These are phyloP conservation scores for Glossophaga mutica DNA, from an alignment of 2,797 vertebrate species.

Conservation along the genomic window DNA sequence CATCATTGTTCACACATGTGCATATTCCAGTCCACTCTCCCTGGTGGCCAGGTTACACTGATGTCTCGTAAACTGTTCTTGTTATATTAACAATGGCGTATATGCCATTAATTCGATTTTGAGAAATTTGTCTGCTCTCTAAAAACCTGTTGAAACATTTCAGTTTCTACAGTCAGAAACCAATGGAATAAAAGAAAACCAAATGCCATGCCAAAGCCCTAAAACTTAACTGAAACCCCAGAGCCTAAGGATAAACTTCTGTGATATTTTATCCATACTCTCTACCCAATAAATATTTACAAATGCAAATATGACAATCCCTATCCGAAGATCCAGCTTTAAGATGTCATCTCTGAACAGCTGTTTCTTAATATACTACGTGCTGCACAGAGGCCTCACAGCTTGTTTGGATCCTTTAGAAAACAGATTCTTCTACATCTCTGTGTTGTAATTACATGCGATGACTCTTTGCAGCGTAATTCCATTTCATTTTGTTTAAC, in stretches of 20 bases:
- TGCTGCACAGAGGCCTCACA: background rate
- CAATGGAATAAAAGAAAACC: background rate
- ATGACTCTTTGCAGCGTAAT: background rate
- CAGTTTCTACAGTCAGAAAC: conserved; percentile 8
- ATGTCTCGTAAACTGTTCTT: background rate
- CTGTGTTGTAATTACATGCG: background rate
- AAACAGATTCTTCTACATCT: background rate
- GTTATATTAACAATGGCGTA: background rate
- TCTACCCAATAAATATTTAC: conserved; percentile 11
- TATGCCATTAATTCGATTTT: background rate
- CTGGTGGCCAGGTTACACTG: background rate
- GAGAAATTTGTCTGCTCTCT: background rate
- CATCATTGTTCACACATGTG: background rate
- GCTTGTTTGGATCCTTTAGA: background rate
- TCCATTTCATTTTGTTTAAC: background rate
- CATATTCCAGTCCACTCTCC: background rate
- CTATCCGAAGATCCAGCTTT: background rate
- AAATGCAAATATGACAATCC: conserved; percentile 8
- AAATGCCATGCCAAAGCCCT: background rate
- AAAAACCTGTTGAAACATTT: background rate
- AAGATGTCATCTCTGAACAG: background rate
- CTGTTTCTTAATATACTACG: background rate
- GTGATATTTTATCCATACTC: background rate
- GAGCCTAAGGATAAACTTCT: background rate
- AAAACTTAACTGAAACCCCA: conserved; percentile 17